Conservation (phyloP, 2,797 vertebrate species). For the Enteromius paludinosus region DNA sequence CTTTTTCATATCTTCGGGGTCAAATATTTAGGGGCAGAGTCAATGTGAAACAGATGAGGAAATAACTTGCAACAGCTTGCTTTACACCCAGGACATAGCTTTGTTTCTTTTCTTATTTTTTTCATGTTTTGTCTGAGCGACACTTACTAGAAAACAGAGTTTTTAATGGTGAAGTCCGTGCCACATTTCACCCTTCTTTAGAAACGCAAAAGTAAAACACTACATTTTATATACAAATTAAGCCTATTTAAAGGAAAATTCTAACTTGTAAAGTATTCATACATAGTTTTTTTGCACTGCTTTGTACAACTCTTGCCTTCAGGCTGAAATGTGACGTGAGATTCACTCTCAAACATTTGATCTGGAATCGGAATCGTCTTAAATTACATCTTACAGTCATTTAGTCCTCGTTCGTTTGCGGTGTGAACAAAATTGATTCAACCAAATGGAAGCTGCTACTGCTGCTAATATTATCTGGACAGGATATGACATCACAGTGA, state of each 20-base stretch:
- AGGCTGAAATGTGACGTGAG: neutral
- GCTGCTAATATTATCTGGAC: conserved; percentile 29
- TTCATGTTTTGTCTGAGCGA: neutral
- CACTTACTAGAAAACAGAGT: conserved; percentile 15
- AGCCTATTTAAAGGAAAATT: neutral
- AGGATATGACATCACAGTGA: conserved; percentile 56
- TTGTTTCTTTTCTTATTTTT: too few species aligned
- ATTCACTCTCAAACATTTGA: neutral
- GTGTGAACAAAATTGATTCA: neutral
- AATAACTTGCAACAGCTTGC: neutral
- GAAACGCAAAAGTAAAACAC: neutral
- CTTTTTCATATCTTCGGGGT: conserved; percentile 56
- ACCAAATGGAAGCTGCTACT: conserved; percentile 15
- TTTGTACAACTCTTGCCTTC: neutral
- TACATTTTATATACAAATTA: neutral
- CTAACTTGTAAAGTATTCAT: neutral
- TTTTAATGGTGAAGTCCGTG: neutral
- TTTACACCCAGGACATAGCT: neutral
- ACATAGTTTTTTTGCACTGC: neutral
- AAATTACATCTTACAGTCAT: neutral
- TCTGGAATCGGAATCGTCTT: neutral
- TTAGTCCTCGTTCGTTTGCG: neutral
- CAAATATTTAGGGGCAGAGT: neutral
- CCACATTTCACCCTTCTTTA: neutral
- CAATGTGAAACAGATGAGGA: conserved; percentile 1